phyloP scores from a whole-genome alignment of 1,140 invertebrate species.

The Littorina saxatilis region DNA sequence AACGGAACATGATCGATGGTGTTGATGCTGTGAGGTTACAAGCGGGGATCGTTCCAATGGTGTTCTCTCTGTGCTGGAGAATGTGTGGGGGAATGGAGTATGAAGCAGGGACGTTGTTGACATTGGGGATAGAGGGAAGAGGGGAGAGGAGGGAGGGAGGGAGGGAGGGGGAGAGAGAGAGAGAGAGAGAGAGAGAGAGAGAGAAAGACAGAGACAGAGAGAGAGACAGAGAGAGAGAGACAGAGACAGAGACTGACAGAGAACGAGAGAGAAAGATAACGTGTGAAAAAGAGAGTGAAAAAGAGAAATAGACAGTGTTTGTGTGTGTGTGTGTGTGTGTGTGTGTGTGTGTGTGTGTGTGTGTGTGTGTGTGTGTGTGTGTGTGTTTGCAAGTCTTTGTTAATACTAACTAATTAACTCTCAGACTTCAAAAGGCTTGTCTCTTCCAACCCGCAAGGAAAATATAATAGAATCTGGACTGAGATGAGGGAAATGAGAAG shows the following conservation, averaged over 20 bases:
- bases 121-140: neutral
- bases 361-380: neutral
- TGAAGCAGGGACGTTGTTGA: too few relatives aligned
- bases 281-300: neutral
- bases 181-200: neutral
- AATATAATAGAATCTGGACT: too few relatives aligned
- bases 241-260: constrained; percentile 11
- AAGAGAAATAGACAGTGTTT: neutral
- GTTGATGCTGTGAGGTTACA: too few relatives aligned
- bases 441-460: too few relatives aligned
- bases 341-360: constrained; percentile 27
- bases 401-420: too few relatives aligned
- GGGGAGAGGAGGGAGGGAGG: neutral
- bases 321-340: constrained; percentile 8
- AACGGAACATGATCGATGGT: too few relatives aligned
- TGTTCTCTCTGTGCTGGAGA: too few relatives aligned
- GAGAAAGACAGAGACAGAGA: neutral
- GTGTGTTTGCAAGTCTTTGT: neutral
- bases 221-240: constrained; percentile 16
- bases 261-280: neutral
- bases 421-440: too few relatives aligned
- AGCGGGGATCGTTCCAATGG: too few relatives aligned
- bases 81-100: too few relatives aligned
- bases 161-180: neutral
- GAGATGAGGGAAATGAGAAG: too few relatives aligned